A percentile compares a stretch with the other conserved stretches of the same genome.
Conservation (phyloP, 2,113 vertebrate genomes). For the Cyanistes caeruleus region DNA sequence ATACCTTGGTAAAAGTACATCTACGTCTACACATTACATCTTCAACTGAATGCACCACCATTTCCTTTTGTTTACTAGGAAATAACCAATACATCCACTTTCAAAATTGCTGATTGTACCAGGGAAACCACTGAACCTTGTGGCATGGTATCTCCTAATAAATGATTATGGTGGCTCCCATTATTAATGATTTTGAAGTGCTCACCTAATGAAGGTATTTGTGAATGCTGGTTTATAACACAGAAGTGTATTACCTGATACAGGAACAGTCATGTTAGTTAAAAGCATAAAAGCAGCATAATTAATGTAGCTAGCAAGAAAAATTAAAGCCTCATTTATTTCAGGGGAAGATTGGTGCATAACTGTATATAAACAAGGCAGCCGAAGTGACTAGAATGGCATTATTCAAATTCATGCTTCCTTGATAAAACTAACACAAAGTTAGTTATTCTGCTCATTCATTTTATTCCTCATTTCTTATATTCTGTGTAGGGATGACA, state of each 20-base stretch:
- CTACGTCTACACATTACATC: background rate
- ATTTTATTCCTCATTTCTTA: background rate
- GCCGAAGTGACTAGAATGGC: background rate
- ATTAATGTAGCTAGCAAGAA: background rate
- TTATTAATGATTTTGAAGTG: background rate
- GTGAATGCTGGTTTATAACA: background rate
- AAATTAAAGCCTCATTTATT: conserved; percentile 25
- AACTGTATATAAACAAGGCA: background rate
- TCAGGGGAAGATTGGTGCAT: background rate
- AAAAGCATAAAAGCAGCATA: background rate
- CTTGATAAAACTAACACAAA: background rate
- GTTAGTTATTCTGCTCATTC: background rate
- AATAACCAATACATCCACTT: background rate
- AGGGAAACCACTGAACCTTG: background rate
- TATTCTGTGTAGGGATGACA: background rate
- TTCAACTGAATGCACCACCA: background rate
- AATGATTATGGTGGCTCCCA: background rate
- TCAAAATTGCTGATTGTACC: background rate
- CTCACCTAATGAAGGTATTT: background rate
- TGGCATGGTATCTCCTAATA: background rate
- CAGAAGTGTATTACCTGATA: background rate
- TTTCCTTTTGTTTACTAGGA: background rate
- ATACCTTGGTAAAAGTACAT: background rate
- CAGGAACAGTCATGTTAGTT: background rate
- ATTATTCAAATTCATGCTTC: background rate